These are phyloP conservation scores for Octonoba sinensis DNA, from an alignment of 2,888 invertebrate species.

Conservation along the genomic window DNA sequence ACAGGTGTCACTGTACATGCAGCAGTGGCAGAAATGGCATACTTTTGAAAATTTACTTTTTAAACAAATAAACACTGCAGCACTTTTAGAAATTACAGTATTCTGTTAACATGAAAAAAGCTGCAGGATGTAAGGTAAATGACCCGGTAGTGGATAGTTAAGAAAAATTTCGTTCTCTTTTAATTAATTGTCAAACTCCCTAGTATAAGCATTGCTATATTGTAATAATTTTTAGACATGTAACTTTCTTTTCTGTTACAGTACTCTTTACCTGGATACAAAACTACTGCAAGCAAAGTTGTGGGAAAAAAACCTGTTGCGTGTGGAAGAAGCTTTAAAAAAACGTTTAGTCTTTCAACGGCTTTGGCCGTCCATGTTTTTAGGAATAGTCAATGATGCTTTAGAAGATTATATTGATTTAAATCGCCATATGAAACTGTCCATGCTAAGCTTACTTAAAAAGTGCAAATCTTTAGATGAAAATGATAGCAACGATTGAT, in stretches of 20 bases:
- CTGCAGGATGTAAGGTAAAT: too few species aligned
- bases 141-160: too few species aligned
- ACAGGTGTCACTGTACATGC: too few species aligned
- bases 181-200: too few species aligned
- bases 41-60: too few species aligned
- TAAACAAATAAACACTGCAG: too few species aligned
- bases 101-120: too few species aligned
- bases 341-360: slow-evolving; percentile 63
- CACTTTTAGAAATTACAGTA: too few species aligned
- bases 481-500: slow-evolving; percentile 48
- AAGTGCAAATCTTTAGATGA: slow-evolving; percentile 62
- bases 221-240: too few species aligned
- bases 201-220: too few species aligned
- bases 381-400: slow-evolving; percentile 59
- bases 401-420: slow-evolving; percentile 62
- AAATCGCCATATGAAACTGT: slow-evolving; percentile 63
- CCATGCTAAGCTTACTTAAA: slow-evolving; percentile 63
- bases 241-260: slow-evolving; percentile 15
- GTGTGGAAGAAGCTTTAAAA: slow-evolving; percentile 54
- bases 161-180: too few species aligned
- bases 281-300: slow-evolving; percentile 50
- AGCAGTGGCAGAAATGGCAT: too few species aligned
- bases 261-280: slow-evolving; percentile 58
- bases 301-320: slow-evolving; percentile 41
- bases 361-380: slow-evolving; percentile 64